Conservation (phyloP, 2,797 vertebrate genomes). For the Leptoclinus maculatus region DNA sequence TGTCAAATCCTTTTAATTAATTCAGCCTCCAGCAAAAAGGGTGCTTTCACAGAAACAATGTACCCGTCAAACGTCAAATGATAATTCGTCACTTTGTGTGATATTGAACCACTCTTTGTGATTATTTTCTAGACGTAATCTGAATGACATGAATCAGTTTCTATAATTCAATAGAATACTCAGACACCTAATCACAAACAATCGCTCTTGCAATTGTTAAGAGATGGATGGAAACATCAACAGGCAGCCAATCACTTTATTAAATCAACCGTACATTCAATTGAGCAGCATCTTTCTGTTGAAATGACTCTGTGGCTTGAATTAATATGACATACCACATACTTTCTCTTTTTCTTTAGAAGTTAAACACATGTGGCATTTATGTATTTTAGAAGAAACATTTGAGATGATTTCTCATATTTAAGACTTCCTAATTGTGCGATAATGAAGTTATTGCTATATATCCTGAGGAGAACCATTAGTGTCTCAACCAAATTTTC, state of each 20-base stretch:
- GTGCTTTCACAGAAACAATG: background rate
- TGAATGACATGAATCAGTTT: background rate
- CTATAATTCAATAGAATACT: constrained; percentile 10
- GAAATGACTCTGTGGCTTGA: background rate
- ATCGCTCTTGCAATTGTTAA: constrained; percentile 10
- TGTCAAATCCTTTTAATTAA: constrained; percentile 4
- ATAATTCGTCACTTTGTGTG: background rate
- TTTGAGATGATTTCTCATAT: background rate
- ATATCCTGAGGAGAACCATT: background rate
- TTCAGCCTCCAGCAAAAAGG: background rate
- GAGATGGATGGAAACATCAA: constrained; percentile 1
- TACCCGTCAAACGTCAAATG: background rate
- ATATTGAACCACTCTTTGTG: background rate
- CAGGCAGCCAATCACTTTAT: constrained; percentile 29
- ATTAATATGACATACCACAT: background rate
- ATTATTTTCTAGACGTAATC: constrained; percentile 19
- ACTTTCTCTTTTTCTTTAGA: background rate
- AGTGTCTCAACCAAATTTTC: background rate
- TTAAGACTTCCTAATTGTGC: background rate
- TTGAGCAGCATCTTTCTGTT: background rate
- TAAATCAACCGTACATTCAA: background rate
- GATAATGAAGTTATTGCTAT: background rate
- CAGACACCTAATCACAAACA: constrained; percentile 23
- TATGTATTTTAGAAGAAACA: background rate
- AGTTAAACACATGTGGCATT: background rate